These are phyloP conservation scores for Cherax destructor DNA, from an alignment of 1,140 invertebrate genomes.

Conservation along the genomic window DNA sequence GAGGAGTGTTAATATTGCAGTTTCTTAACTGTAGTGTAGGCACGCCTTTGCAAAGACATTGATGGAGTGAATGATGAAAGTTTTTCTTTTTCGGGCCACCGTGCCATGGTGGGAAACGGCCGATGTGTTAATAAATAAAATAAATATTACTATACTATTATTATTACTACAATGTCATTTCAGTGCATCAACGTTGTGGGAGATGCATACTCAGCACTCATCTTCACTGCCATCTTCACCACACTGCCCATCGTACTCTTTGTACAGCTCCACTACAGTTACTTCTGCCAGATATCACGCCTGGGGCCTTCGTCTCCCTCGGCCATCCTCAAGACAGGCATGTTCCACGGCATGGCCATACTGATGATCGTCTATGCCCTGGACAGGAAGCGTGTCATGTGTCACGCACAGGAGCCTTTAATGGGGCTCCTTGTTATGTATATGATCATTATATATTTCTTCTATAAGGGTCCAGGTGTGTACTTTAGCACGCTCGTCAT, in stretches of 20 bases:
- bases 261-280: constrained; percentile 53
- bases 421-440: constrained; percentile 69
- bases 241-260: constrained; percentile 39
- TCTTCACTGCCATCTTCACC: constrained; percentile 60
- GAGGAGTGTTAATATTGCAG: too few relatives aligned
- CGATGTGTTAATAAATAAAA: too few relatives aligned
- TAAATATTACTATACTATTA: too few relatives aligned
- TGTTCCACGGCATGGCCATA: constrained; percentile 53
- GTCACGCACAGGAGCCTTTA: constrained; percentile 68
- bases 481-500: not conserved
- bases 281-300: constrained; percentile 48
- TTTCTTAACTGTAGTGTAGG: too few relatives aligned
- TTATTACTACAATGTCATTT: not conserved
- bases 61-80: too few relatives aligned
- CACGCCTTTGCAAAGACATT: too few relatives aligned
- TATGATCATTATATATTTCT: constrained; percentile 70
- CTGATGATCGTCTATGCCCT: constrained; percentile 63
- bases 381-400: constrained; percentile 66
- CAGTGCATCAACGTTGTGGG: constrained; percentile 65
- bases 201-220: constrained; percentile 61
- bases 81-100: too few relatives aligned
- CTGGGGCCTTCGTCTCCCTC: constrained; percentile 28
- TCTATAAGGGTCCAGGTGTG: constrained; percentile 68
- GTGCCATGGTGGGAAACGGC: too few relatives aligned
- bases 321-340: constrained; percentile 28